Conservation (phyloP, 2,797 vertebrate genomes). For the Megalops cyprinoides region DNA sequence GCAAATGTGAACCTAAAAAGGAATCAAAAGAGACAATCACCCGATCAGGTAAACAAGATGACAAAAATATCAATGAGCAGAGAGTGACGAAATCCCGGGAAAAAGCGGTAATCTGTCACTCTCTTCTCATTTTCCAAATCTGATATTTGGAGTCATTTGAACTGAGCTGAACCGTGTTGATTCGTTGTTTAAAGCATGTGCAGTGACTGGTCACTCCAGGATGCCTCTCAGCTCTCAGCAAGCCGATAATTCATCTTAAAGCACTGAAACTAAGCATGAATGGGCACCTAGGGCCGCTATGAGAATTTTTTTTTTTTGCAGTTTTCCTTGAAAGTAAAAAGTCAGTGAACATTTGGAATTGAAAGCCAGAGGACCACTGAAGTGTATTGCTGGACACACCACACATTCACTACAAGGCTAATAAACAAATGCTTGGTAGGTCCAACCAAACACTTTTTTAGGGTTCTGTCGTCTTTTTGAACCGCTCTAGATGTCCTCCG, state of each 20-base stretch:
- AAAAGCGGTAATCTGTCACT: background rate
- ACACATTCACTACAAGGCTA: too few relatives aligned
- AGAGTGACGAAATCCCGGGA: background rate
- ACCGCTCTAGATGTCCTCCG: background rate
- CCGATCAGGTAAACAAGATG: too few relatives aligned
- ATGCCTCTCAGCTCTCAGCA: conserved; percentile 16
- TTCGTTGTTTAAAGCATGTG: conserved; percentile 31
- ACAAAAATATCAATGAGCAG: background rate
- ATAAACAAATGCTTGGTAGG: background rate
- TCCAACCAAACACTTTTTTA: background rate
- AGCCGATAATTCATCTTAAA: background rate
- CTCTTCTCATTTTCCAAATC: background rate
- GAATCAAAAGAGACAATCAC: background rate
- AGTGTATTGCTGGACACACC: background rate
- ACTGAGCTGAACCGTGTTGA: conserved; percentile 38
- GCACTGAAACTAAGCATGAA: background rate
- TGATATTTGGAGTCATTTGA: background rate
- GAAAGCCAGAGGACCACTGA: background rate
- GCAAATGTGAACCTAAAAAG: background rate
- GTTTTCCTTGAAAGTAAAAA: too few relatives aligned
- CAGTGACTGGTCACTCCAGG: background rate
- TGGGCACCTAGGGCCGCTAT: too few relatives aligned
- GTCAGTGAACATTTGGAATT: background rate
- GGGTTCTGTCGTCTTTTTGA: background rate
- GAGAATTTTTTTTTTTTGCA: too few relatives aligned